These are phyloP conservation scores for Cynopterus sphinx DNA, from an alignment of 2,797 vertebrate genomes.

Conservation along the genomic window DNA sequence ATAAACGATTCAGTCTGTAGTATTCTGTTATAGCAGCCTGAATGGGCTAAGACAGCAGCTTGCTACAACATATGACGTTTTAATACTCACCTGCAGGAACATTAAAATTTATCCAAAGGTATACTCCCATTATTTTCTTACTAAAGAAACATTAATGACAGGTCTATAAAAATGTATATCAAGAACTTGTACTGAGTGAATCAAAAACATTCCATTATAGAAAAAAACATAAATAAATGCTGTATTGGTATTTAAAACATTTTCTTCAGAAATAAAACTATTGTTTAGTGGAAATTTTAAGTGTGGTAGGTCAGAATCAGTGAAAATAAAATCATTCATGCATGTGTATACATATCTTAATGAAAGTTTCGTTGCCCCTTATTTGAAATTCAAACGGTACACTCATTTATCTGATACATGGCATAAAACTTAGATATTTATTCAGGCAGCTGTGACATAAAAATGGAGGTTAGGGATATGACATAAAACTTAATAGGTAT, in stretches of 20 bases:
- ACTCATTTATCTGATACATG: neutral
- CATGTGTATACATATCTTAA: neutral
- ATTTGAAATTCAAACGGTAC: neutral
- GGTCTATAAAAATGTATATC: neutral
- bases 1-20: neutral
- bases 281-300: slow-evolving; percentile 36
- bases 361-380: neutral
- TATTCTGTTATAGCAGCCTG: neutral
- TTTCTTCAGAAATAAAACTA: slow-evolving; percentile 23
- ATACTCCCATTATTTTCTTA: neutral
- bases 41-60: neutral
- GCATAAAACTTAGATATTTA: neutral
- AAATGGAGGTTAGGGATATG: neutral
- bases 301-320: neutral
- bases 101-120: neutral
- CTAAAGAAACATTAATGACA: neutral
- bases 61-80: neutral
- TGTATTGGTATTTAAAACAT: neutral
- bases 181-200: neutral
- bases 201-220: neutral
- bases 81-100: neutral
- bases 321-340: neutral
- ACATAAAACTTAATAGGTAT: neutral
- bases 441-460: neutral
- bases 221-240: slow-evolving; percentile 14